phyloP scores from a whole-genome alignment of 1,140 invertebrate species.

The Drosophila micromelanica region DNA sequence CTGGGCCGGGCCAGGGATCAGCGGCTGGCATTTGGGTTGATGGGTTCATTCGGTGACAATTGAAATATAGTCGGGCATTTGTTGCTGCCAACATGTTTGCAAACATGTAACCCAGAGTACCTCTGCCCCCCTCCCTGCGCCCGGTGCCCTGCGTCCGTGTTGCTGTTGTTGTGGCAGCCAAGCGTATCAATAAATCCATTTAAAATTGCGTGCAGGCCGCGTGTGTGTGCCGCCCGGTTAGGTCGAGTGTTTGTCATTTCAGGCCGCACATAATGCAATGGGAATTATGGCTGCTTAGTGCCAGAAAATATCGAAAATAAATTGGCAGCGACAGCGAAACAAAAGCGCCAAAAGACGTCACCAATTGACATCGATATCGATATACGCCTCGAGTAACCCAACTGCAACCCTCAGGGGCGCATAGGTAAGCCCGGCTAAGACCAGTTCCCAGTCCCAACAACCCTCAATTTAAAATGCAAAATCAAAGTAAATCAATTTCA shows the following conservation, averaged over 20 bases:
- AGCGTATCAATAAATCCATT: slow-evolving; percentile 83
- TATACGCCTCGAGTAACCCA: not conserved
- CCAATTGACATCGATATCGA: slow-evolving; percentile 71
- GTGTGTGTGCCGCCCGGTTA: slow-evolving; percentile 8
- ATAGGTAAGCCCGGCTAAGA: slow-evolving; percentile 27
- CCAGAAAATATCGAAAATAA: slow-evolving; percentile 65
- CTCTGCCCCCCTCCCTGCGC: not conserved
- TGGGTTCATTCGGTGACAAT: slow-evolving; percentile 73
- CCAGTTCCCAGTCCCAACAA: slow-evolving; percentile 33
- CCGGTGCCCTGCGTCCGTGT: too few relatives aligned
- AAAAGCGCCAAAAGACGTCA: slow-evolving; percentile 68
- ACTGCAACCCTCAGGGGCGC: slow-evolving; percentile 27
- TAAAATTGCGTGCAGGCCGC: slow-evolving; percentile 77
- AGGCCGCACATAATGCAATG: slow-evolving; percentile 70
- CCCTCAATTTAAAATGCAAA: slow-evolving; percentile 83
- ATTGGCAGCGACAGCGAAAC: slow-evolving; percentile 76
- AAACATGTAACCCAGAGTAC: slow-evolving; percentile 65
- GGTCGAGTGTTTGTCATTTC: slow-evolving; percentile 62
- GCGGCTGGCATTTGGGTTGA: slow-evolving; percentile 32
- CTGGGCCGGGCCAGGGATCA: slow-evolving; percentile 40
- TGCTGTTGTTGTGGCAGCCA: slow-evolving; percentile 55
- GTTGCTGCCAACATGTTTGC: slow-evolving; percentile 74
- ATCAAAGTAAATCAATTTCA: slow-evolving; percentile 84
- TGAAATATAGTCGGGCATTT: slow-evolving; percentile 78
- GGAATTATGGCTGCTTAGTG: slow-evolving; percentile 79